Percentiles rank a stretch among this genome's conserved stretches.
Evolutionary conservation across 2,113 vertebrate species (phyloP).

Genomic region (Solea solea): DNA sequence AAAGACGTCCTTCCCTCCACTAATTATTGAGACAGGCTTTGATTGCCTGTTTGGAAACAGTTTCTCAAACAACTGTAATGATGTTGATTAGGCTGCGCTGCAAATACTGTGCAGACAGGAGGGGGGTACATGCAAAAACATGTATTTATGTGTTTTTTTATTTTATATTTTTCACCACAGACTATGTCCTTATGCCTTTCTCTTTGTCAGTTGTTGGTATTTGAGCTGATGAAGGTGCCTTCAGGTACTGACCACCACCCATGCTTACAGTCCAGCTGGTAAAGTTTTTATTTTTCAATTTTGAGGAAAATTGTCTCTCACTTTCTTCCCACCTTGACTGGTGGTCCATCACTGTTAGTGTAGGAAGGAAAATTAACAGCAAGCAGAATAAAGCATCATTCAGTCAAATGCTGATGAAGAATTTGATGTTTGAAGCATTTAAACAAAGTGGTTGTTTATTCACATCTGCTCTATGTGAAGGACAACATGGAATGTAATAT

Average conservation of each 20-base stretch:
- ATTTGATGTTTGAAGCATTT: no score
- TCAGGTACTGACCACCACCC: constrained; percentile 35
- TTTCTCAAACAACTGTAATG: constrained; percentile 82
- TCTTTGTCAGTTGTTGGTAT: constrained; percentile 1
- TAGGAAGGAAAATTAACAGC: no score
- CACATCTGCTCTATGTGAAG: no score
- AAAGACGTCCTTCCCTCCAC: constrained; percentile 74
- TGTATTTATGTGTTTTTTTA: constrained; percentile 22
- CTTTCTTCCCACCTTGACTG: no score
- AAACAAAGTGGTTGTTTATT: no score
- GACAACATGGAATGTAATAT: no score
- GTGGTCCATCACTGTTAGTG: no score
- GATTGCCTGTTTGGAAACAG: constrained; percentile 87
- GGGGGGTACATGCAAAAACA: constrained; percentile 44
- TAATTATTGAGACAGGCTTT: constrained; percentile 83
- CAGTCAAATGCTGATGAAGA: no score
- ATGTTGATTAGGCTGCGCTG: constrained; percentile 81
- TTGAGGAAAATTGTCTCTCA: constrained; percentile 10
- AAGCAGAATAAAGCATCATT: no score
- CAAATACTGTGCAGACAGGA: constrained; percentile 47
- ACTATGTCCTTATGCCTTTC: neutral
- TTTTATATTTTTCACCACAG: no score
- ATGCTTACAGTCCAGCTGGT: constrained; percentile 27
- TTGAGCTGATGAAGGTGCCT: constrained; percentile 30
- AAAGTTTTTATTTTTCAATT: constrained; percentile 13